These are phyloP conservation scores for Xestia c-nigrum DNA, from an alignment of 2,888 invertebrate species.

Conservation along the genomic window DNA sequence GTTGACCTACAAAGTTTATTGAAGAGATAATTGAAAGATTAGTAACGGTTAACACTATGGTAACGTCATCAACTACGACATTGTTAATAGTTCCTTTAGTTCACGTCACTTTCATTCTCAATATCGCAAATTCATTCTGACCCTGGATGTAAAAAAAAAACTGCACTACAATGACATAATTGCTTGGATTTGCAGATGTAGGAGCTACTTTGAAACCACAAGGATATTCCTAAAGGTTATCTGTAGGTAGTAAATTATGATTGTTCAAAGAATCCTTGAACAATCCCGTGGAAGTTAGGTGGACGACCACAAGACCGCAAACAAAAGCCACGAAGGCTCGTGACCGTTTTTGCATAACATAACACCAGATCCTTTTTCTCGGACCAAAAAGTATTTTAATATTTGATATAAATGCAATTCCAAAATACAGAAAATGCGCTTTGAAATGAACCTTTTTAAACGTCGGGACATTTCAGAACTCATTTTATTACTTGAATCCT, in stretches of 20 bases:
- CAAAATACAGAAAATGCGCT: slow-evolving; percentile 11
- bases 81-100: slow-evolving; percentile 2
- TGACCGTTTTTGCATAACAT: slow-evolving; percentile 29
- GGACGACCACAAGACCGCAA: slow-evolving; percentile 44
- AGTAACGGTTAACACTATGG: slow-evolving; percentile 37
- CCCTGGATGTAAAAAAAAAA: background rate
- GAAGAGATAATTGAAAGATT: slow-evolving; percentile 54
- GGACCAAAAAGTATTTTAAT: slow-evolving; percentile 24
- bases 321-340: slow-evolving; percentile 44
- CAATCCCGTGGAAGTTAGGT: slow-evolving; percentile 28
- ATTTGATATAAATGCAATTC: slow-evolving; percentile 8
- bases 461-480: background rate
- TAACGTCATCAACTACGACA: slow-evolving; percentile 18
- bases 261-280: slow-evolving; percentile 34
- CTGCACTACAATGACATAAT: background rate
- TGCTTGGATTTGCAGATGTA: background rate
- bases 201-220: slow-evolving; percentile 6
- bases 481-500: background rate
- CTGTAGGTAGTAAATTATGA: slow-evolving; percentile 5
- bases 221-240: background rate
- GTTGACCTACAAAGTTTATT: slow-evolving; percentile 57
- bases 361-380: slow-evolving; percentile 31
- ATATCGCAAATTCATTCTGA: background rate
- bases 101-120: background rate
- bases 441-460: background rate